These are phyloP conservation scores for Cryptocephalus primarius DNA, from an alignment of 2,888 invertebrate species.

Conservation along the genomic window DNA sequence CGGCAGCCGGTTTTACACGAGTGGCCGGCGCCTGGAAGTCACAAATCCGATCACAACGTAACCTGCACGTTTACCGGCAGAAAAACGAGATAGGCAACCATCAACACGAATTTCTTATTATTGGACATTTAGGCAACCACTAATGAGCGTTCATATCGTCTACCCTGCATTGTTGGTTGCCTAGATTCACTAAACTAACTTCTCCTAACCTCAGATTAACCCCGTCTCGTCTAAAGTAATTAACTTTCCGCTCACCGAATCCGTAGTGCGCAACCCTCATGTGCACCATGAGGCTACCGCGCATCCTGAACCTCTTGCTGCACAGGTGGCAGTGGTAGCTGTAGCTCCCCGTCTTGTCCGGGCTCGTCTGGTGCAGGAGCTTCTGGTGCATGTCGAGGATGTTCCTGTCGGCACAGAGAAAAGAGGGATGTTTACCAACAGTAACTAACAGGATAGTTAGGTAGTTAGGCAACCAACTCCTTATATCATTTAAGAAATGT, in stretches of 20 bases:
- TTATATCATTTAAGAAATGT: too few species aligned
- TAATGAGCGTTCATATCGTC: too few species aligned
- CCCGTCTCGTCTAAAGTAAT: neutral
- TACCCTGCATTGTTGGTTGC: neutral
- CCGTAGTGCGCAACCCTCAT: conserved; percentile 63
- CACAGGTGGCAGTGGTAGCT: conserved; percentile 64
- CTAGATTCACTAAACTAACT: neutral
- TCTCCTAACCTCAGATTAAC: conserved; percentile 1
- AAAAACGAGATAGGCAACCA: too few species aligned
- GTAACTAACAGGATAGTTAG: too few species aligned
- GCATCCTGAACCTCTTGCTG: conserved; percentile 69
- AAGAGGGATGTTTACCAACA: too few species aligned
- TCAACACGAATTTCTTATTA: too few species aligned
- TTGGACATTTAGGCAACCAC: too few species aligned
- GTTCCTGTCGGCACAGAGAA: conserved; percentile 27
- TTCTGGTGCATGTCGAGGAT: conserved; percentile 66
- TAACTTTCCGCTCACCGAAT: conserved; percentile 25
- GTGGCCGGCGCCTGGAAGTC: too few species aligned
- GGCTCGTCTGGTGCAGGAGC: conserved; percentile 47
- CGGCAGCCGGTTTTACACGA: too few species aligned
- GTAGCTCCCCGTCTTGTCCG: conserved; percentile 30
- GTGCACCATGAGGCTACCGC: conserved; percentile 73
- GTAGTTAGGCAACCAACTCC: too few species aligned
- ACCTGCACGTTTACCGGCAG: too few species aligned
- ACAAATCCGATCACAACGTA: too few species aligned